These are phyloP conservation scores for Plectropomus leopardus DNA, from an alignment of 2,113 vertebrate species.

Conservation along the genomic window DNA sequence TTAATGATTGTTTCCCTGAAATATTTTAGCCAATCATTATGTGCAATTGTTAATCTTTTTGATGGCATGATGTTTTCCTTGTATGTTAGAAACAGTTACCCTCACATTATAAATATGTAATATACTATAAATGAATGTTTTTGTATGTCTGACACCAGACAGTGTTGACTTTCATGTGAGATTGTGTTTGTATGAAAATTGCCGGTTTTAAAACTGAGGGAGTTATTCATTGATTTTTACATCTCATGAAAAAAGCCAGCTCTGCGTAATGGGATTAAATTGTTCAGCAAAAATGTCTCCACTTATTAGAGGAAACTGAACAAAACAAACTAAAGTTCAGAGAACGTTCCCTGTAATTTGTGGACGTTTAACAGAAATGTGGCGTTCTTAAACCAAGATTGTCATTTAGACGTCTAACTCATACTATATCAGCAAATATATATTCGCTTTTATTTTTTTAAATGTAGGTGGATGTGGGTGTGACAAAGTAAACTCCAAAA, in stretches of 20 bases:
- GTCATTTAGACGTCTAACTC: neutral
- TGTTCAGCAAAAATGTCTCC: neutral
- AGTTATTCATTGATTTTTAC: conserved; percentile 15
- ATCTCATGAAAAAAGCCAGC: conserved; percentile 4
- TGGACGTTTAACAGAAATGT: neutral
- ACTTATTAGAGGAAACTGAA: conserved; percentile 4
- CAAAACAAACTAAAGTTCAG: conserved; percentile 18
- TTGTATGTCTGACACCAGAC: conserved; percentile 46
- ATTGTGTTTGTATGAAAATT: conserved; percentile 28
- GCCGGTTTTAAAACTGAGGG: conserved; percentile 37
- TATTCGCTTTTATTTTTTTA: neutral
- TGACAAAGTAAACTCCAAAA: neutral
- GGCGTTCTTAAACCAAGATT: neutral
- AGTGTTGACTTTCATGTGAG: neutral
- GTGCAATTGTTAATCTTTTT: conserved; percentile 71
- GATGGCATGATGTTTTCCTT: conserved; percentile 26
- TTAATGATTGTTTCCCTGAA: conserved; percentile 21
- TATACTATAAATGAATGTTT: conserved; percentile 68
- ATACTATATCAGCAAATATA: neutral
- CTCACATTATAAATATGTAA: conserved; percentile 77
- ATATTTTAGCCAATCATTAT: conserved; percentile 66
- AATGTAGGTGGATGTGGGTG: too few species aligned
- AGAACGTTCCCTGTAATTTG: conserved; percentile 21
- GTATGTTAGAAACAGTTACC: conserved; percentile 56
- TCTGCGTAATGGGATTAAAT: conserved; percentile 8